Evolutionary conservation across 2,113 vertebrate species (phyloP), one percentile per base, ranked within the genome.

Genomic region (Perccottus glenii): DNA sequence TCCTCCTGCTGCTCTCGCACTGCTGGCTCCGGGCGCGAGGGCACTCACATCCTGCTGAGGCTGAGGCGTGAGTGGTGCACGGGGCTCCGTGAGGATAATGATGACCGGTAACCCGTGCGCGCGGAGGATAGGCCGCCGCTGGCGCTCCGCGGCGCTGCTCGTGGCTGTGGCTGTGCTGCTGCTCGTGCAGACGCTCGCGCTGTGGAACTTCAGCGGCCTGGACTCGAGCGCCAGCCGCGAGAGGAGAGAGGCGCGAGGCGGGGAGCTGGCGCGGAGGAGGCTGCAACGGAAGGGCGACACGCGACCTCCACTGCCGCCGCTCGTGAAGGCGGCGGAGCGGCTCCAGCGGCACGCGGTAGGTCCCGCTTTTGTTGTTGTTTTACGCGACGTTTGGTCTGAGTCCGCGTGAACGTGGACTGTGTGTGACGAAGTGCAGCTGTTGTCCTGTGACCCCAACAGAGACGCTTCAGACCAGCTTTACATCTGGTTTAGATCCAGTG

Each of bases 181-280:
- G 73, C 82, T 98, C 27, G 33, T 53, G 81, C 96, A 98, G 94
- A 97, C 96, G 46, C 96, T 98, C 75, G 89, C 97, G 76, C 95
- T 96, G 80, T 98, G 96, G 96, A 98, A 96, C 94, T 97, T 98
- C 93, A 95, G 93, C 92, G 96, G 93, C 90, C 90, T 98, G 68
- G 96, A 98, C 88, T 92, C 94, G 0, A 87, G 91, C 38, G 91
- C 87, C 67, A 42, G 85, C 78, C 89, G 93, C 40, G 93, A 91
- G 85, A 94, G 91, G 67, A 84, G 92, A 72, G 92, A 90, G 67
- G 91, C 91, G 70, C 82, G 86, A 60, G 77, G 71, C 78, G 90
- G 78, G 70, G 84, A 80, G 70, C 62, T 33, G 63, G 85, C 78
- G 81, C 75, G 82, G 70, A 88, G 77, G 80, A 85, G 87, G 70